Evolutionary conservation across 2,888 invertebrate genomes (phyloP), one percentile per base, ranked within the genome.

Genomic region (Heliothis peltigera): DNA sequence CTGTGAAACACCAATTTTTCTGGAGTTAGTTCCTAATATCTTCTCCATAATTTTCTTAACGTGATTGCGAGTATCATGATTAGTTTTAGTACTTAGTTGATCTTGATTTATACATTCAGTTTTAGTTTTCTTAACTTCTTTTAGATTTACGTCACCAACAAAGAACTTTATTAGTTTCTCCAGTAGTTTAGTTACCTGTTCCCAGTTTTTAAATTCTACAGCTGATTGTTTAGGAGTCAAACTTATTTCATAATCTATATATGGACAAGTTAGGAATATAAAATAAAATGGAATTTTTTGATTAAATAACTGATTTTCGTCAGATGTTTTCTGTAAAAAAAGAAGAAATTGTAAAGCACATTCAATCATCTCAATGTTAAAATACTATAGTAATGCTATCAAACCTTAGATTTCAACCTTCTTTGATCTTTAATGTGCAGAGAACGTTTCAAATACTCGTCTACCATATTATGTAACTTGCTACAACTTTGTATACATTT

Each of bases 161-260:
- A 90, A 91, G 79, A 92, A 91, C 69, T 89, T 84, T 0, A 88
- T 77, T 15, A 91, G 69, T 78, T 93, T 94, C 57, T 91, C 87
- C 28, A 92, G 49, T 35, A 94, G 69, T 64, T 84, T 87, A 21
- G 84, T 84, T 2, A 95, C 83, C 76, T 84, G 76, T 18, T 91
- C 86, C 95, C 95, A 96, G 71, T 96, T 89, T 79, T 92, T 94
- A 78, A 96, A 96, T 84, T 96, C 96, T 35, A 96, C 81, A 35
- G 90, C 77, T 35, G 93, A 92, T 80, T 95, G 95, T 59, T 90
- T 91, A 5, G 93, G 87, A 47, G 93, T 93, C 64, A 91, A 87
- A 64, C 88, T 92, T 1, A 96, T 87, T 75, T 96, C 95, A 87
- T 96, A 96, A 70, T 95, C 95, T 72, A 87, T 85, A 49, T 92